Evolutionary conservation across 2,797 vertebrate species (phyloP).

Genomic region (Galagoides demidoff): DNA sequence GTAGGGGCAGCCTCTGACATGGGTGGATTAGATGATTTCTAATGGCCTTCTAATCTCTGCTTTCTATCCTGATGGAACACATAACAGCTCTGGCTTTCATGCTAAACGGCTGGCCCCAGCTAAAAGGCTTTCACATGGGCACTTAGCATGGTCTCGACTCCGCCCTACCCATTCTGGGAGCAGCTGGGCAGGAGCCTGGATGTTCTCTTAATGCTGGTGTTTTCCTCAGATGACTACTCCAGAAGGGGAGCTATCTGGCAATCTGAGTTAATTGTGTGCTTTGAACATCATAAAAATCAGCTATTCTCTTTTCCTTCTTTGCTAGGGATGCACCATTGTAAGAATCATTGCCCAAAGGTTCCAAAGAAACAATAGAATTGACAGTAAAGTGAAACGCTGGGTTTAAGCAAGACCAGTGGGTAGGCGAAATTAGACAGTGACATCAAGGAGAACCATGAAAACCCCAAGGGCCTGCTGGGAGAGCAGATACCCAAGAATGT

Average conservation of each 20-base stretch:
- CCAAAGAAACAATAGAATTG: constrained; percentile 88
- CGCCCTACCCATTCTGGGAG: neutral
- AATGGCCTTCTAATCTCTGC: neutral
- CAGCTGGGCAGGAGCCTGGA: neutral
- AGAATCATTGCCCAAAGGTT: constrained; percentile 91
- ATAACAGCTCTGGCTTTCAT: neutral
- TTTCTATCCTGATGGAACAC: neutral
- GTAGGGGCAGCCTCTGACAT: too few species aligned
- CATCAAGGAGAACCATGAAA: constrained; percentile 92
- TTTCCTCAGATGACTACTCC: neutral
- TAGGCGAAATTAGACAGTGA: constrained; percentile 89
- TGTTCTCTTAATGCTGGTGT: neutral
- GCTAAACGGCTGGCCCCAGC: too few species aligned
- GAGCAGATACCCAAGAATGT: constrained; percentile 90
- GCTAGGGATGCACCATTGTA: constrained; percentile 91
- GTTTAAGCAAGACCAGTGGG: constrained; percentile 91
- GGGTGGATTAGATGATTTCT: neutral
- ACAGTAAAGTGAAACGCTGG: constrained; percentile 91
- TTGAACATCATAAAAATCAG: neutral
- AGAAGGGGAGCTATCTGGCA: neutral
- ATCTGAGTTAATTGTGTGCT: neutral
- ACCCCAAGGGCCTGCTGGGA: constrained; percentile 91
- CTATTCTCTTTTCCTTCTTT: neutral
- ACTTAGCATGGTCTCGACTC: neutral
- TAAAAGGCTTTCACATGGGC: neutral